These are phyloP conservation scores for Drosophila tropicalis DNA, from an alignment of 1,140 invertebrate species.

Conservation along the genomic window DNA sequence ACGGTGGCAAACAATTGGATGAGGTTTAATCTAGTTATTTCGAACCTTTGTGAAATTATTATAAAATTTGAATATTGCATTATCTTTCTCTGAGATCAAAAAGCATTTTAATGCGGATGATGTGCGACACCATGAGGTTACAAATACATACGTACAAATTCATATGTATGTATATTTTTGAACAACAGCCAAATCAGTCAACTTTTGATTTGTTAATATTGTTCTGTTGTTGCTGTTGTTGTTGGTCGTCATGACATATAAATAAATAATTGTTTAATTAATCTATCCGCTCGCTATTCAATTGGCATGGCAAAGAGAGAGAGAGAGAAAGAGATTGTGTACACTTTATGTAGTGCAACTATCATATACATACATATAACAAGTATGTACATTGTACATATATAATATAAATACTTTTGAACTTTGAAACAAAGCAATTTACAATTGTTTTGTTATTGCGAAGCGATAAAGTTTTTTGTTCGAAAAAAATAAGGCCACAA, in stretches of 20 bases:
- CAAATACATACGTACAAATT: background rate
- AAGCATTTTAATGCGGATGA: background rate
- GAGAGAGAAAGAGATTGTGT: background rate
- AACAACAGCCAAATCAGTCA: background rate
- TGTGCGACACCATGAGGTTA: background rate
- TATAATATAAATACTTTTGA: conserved; percentile 38
- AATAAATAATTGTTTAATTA: conserved; percentile 15
- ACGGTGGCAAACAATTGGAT: no score
- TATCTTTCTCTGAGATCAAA: background rate
- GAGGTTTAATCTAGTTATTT: conserved; percentile 41
- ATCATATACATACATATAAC: background rate
- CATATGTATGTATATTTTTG: background rate
- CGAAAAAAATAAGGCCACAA: conserved; percentile 1
- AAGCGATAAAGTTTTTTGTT: conserved; percentile 35
- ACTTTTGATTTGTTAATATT: conserved; percentile 4
- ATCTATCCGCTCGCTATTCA: conserved; percentile 7
- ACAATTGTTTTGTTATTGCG: conserved; percentile 41
- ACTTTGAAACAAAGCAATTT: conserved; percentile 60
- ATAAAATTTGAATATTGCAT: no score
- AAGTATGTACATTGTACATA: background rate
- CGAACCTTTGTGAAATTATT: background rate
- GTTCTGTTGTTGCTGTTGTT: background rate
- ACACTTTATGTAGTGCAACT: conserved; percentile 4
- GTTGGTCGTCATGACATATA: conserved; percentile 2
- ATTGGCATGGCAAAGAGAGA: conserved; percentile 1